A percentile compares a stretch with the other conserved stretches of the same genome.
These are phyloP conservation scores for Thomomys bottae DNA, from an alignment of 2,113 vertebrate species.

Conservation along the genomic window DNA sequence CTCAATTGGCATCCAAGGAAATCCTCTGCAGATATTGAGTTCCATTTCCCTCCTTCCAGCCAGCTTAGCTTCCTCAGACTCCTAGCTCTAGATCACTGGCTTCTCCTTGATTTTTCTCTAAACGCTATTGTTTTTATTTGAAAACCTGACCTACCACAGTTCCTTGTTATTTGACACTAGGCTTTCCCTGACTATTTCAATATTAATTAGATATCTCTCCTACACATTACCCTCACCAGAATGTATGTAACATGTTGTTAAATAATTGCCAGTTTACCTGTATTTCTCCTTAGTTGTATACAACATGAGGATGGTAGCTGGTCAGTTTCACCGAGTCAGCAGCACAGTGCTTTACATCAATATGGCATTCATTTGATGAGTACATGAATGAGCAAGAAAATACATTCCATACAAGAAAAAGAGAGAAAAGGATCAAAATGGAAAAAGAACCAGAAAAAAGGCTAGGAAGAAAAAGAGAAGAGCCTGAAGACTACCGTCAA, in stretches of 20 bases:
- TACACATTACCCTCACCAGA: background rate
- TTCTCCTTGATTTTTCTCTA: slow-evolving; percentile 30
- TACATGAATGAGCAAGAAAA: slow-evolving; percentile 41
- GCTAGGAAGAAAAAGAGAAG: background rate
- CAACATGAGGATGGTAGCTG: background rate
- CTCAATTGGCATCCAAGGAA: background rate
- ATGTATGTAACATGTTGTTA: background rate
- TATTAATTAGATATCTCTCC: background rate
- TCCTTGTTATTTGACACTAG: slow-evolving; percentile 12
- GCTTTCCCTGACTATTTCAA: background rate
- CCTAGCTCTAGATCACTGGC: background rate
- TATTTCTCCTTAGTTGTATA: slow-evolving; percentile 27
- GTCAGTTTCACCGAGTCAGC: background rate
- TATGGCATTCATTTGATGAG: background rate
- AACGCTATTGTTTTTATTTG: background rate
- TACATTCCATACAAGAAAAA: background rate
- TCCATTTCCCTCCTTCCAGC: background rate
- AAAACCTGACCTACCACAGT: background rate
- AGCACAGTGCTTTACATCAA: slow-evolving; percentile 22
- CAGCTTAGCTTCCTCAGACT: background rate
- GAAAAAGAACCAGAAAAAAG: slow-evolving; percentile 11
- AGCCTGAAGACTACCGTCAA: background rate
- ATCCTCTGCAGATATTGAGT: background rate
- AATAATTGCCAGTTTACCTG: background rate
- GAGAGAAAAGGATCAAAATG: background rate